These are phyloP conservation scores for Enteromius afrohamiltoni DNA, from an alignment of 2,797 vertebrate genomes.

Conservation along the genomic window DNA sequence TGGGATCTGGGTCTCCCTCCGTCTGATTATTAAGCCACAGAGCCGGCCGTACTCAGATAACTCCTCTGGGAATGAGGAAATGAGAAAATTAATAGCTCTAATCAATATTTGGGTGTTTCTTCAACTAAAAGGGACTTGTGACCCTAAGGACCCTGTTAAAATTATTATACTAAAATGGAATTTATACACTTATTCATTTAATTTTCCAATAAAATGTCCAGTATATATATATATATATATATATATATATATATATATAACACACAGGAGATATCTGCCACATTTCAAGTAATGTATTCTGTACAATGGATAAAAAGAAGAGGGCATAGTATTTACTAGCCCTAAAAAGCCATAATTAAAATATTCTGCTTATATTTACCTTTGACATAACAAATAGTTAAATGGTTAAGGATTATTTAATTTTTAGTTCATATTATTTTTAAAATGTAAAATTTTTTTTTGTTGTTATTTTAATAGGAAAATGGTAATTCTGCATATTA, in stretches of 20 bases:
- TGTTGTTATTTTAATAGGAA: background rate
- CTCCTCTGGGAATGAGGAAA: constrained; percentile 29
- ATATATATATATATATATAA: background rate
- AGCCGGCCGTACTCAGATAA: constrained; percentile 9
- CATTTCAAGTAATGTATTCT: background rate
- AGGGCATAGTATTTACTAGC: too few species aligned
- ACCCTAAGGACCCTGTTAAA: background rate
- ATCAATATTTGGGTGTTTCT: constrained; percentile 38
- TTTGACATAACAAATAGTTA: background rate
- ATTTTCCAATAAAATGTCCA: background rate
- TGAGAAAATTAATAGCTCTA: constrained; percentile 34
- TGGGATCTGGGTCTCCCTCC: constrained; percentile 62
- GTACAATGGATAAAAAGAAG: too few species aligned
- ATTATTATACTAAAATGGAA: constrained; percentile 5
- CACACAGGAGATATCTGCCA: background rate
- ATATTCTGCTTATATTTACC: background rate
- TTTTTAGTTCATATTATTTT: background rate
- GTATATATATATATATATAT: background rate
- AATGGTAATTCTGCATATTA: background rate
- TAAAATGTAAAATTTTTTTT: background rate
- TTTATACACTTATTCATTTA: background rate
- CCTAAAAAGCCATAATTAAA: too few species aligned
- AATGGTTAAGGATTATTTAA: background rate
- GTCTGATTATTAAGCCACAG: constrained; percentile 61
- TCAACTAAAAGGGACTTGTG: background rate